Evolutionary conservation across 1,140 invertebrate genomes (phyloP).

Genomic region (Brachionus angularis): DNA sequence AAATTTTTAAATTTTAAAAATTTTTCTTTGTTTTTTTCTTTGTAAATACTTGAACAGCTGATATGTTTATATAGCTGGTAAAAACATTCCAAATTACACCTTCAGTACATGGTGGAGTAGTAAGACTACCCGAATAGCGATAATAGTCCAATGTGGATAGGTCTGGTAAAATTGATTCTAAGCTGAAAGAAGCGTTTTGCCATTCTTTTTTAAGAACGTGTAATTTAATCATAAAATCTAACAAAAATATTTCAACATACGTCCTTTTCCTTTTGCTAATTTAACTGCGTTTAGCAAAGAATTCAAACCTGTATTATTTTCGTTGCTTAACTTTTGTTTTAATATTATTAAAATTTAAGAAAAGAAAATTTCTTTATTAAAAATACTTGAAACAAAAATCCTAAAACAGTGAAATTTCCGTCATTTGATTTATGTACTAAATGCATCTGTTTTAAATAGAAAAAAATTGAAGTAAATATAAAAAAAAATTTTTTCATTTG

Average conservation of each 20-base stretch:
- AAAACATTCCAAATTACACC: slow-evolving; percentile 82
- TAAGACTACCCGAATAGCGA: slow-evolving; percentile 76
- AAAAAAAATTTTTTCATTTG: too few species aligned
- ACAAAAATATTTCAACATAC: slow-evolving; percentile 2
- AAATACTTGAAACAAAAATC: slow-evolving; percentile 41
- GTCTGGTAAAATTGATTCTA: neutral
- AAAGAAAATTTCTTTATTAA: too few species aligned
- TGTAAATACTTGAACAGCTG: slow-evolving; percentile 16
- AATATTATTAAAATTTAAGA: too few species aligned
- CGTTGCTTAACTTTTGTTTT: slow-evolving; percentile 7
- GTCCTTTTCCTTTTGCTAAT: neutral
- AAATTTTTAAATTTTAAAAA: neutral
- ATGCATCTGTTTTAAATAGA: slow-evolving; percentile 4
- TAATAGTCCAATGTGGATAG: slow-evolving; percentile 57
- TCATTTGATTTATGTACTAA: slow-evolving; percentile 26
- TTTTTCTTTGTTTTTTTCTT: too few species aligned
- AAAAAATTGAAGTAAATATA: neutral
- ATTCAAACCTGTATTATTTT: neutral
- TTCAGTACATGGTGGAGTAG: slow-evolving; percentile 81
- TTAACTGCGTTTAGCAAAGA: neutral
- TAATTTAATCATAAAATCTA: too few species aligned
- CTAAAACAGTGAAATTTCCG: slow-evolving; percentile 25
- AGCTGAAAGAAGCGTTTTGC: slow-evolving; percentile 5
- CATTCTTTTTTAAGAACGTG: neutral
- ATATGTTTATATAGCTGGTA: slow-evolving; percentile 60